phyloP scores from a whole-genome alignment of 2,888 invertebrate species.

The Torymus auratus region DNA sequence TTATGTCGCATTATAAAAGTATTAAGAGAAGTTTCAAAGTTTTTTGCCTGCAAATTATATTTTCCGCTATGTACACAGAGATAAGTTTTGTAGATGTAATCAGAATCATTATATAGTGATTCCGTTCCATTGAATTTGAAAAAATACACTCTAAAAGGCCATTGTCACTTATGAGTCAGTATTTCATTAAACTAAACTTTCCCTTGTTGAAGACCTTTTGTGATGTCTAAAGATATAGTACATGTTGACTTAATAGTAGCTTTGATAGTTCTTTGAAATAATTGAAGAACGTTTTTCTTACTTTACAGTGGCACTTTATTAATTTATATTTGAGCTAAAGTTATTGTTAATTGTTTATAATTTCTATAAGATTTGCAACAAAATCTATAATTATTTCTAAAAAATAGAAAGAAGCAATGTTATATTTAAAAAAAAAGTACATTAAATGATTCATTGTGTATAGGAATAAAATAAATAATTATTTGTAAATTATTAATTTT shows the following conservation, averaged over 20 bases:
- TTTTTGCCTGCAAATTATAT: not conserved
- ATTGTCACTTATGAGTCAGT: no score
- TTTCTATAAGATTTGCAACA: not conserved
- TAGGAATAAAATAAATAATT: no score
- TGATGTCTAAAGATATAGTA: no score
- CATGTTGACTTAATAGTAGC: no score
- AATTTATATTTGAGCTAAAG: not conserved
- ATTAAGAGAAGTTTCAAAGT: not conserved
- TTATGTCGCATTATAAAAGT: no score
- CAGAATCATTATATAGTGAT: not conserved
- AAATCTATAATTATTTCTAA: not conserved
- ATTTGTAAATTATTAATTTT: no score
- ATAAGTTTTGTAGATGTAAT: not conserved
- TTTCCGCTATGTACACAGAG: not conserved
- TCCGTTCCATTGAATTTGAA: conserved; percentile 3
- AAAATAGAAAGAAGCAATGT: no score
- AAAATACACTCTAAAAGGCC: not conserved
- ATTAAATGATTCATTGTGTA: no score
- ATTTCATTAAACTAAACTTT: not conserved
- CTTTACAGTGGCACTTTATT: conserved; percentile 1
- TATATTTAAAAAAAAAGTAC: no score
- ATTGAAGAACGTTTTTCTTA: conserved; percentile 10
- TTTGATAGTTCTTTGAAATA: not conserved
- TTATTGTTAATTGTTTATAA: not conserved
- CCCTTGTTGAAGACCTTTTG: conserved; percentile 11